These are phyloP conservation scores for Corvus hawaiiensis DNA, from an alignment of 2,113 vertebrate species.

Conservation along the genomic window DNA sequence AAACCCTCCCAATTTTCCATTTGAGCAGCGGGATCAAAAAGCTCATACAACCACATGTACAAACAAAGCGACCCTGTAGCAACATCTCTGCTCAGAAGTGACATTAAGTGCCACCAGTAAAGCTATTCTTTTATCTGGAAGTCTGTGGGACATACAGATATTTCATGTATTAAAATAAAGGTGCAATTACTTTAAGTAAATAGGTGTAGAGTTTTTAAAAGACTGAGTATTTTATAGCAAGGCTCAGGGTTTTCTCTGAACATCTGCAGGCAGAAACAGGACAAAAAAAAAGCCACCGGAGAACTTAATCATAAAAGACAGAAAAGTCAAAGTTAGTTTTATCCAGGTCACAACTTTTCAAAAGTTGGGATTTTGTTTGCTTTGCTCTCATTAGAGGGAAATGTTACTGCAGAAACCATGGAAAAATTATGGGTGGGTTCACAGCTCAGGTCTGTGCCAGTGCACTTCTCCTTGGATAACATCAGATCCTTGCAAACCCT, in stretches of 20 bases:
- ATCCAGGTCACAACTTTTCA: background rate
- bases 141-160: background rate
- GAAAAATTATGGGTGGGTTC: background rate
- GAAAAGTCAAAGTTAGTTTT: background rate
- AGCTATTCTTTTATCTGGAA: background rate
- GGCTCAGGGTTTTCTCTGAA: background rate
- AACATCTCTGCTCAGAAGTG: background rate
- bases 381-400: background rate
- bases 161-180: background rate
- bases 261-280: background rate
- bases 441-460: background rate
- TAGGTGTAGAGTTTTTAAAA: background rate
- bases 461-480: background rate
- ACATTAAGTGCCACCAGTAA: background rate
- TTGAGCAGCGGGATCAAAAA: background rate
- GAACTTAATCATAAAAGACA: background rate
- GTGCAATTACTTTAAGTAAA: background rate
- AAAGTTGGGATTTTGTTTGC: background rate
- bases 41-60: accelerated
- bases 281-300: background rate
- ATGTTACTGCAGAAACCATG: background rate
- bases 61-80: background rate
- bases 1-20: background rate
- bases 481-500: background rate
- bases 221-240: background rate